phyloP scores from a whole-genome alignment of 2,888 invertebrate genomes.

The Lymantria monacha region DNA sequence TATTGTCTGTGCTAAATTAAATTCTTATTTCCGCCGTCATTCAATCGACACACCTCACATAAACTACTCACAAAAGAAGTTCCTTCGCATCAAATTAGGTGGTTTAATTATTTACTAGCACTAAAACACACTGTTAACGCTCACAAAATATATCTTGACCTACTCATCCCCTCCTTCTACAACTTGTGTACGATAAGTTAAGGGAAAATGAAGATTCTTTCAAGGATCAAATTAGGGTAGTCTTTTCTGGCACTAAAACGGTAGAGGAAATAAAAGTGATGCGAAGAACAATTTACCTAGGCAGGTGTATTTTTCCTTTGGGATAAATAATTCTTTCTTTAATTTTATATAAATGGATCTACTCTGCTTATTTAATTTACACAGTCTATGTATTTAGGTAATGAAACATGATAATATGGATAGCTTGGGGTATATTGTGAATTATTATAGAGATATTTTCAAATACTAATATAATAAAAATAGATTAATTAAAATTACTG shows the following conservation, averaged over 20 bases:
- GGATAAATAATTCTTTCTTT: slow-evolving; percentile 54
- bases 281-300: slow-evolving; percentile 47
- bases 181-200: slow-evolving; percentile 26
- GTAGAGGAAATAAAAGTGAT: slow-evolving; percentile 69
- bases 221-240: slow-evolving; percentile 62
- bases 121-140: slow-evolving; percentile 68
- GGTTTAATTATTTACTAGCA: slow-evolving; percentile 78
- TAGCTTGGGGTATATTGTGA: no score
- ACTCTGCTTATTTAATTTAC: not conserved
- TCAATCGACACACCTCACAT: slow-evolving; percentile 61
- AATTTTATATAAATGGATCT: slow-evolving; percentile 33
- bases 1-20: slow-evolving; percentile 13
- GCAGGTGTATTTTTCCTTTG: slow-evolving; percentile 69
- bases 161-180: slow-evolving; percentile 41
- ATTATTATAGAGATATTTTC: no score
- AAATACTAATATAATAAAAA: no score
- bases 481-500: no score
- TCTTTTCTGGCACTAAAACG: slow-evolving; percentile 64
- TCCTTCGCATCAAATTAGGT: slow-evolving; percentile 77
- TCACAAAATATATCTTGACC: slow-evolving; percentile 55
- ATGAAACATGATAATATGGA: no score
- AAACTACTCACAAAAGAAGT: slow-evolving; percentile 60
- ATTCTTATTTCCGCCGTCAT: slow-evolving; percentile 40
- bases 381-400: no score
- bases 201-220: slow-evolving; percentile 41